phyloP scores from a whole-genome alignment of 2,888 invertebrate genomes.

The Brenthis hecate region DNA sequence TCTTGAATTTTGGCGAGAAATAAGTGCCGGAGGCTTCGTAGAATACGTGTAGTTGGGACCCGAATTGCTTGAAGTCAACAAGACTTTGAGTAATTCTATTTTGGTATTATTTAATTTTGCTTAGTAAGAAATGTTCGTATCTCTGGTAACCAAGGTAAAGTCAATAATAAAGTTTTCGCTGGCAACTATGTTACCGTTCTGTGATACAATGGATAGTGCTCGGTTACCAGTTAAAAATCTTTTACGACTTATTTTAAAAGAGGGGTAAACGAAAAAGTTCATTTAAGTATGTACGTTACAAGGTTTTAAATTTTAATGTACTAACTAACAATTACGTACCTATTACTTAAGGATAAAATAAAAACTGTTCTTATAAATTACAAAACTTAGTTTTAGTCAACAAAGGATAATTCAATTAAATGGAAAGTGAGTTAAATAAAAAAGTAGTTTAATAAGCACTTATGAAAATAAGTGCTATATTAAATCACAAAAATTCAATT shows the following conservation, averaged over 20 bases:
- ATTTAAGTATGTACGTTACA: neutral
- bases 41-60: neutral
- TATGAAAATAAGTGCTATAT: too few relatives aligned
- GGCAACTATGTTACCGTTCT: constrained; percentile 44
- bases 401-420: too few relatives aligned
- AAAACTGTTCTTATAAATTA: too few relatives aligned
- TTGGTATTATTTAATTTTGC: constrained; percentile 59
- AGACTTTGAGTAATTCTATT: constrained; percentile 45
- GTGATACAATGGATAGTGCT: constrained; percentile 27
- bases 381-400: too few relatives aligned
- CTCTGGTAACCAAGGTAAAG: constrained; percentile 46
- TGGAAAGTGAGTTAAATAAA: too few relatives aligned
- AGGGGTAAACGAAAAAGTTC: neutral
- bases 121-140: constrained; percentile 47
- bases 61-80: constrained; percentile 38
- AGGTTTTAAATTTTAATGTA: too few relatives aligned
- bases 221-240: constrained; percentile 42
- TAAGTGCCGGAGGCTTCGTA: neutral
- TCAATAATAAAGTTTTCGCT: constrained; percentile 49
- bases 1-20: neutral
- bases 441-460: too few relatives aligned
- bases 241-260: constrained; percentile 37
- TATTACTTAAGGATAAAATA: too few relatives aligned
- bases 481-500: too few relatives aligned
- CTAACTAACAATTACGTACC: too few relatives aligned